phyloP scores from a whole-genome alignment of 2,888 invertebrate genomes.

The Icerya purchasi region DNA sequence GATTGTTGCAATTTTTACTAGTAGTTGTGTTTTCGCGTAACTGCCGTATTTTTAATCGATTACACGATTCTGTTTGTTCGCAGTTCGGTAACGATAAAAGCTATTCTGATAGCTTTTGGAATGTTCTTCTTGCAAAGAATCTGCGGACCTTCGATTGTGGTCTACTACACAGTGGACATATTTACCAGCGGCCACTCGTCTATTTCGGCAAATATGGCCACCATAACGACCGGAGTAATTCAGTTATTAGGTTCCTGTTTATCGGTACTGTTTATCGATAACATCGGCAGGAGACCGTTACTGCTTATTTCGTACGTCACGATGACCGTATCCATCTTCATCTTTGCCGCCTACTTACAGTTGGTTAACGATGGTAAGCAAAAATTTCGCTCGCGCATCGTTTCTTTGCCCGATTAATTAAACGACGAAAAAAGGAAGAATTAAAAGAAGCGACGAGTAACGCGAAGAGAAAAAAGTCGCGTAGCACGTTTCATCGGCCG shows the following conservation, averaged over 20 bases:
- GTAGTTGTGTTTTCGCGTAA: too few relatives aligned
- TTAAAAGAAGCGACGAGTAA: too few relatives aligned
- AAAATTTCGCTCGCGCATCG: too few relatives aligned
- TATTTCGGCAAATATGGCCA: constrained; percentile 21
- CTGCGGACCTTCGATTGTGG: constrained; percentile 23
- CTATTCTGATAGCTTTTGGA: constrained; percentile 20
- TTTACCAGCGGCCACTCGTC: constrained; percentile 20
- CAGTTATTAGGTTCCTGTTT: constrained; percentile 19
- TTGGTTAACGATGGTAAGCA: constrained; percentile 16
- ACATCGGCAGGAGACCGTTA: constrained; percentile 26
- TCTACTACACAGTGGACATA: constrained; percentile 23
- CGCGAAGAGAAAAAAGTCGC: too few relatives aligned
- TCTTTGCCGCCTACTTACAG: constrained; percentile 22
- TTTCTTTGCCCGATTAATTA: too few relatives aligned
- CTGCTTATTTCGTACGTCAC: constrained; percentile 25
- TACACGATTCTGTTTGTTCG: neutral
- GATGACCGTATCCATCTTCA: constrained; percentile 21
- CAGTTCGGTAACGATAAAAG: constrained; percentile 21
- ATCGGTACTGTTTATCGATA: constrained; percentile 20
- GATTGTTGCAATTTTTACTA: neutral
- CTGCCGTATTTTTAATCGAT: neutral
- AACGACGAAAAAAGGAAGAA: too few relatives aligned
- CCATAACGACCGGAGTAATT: constrained; percentile 26
- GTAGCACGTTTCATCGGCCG: too few relatives aligned
- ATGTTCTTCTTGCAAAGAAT: constrained; percentile 27